A percentile compares a stretch with the other conserved stretches of the same genome.
Evolutionary conservation across 2,797 vertebrate genomes (phyloP).

Genomic region (Heliangelus exortis): DNA sequence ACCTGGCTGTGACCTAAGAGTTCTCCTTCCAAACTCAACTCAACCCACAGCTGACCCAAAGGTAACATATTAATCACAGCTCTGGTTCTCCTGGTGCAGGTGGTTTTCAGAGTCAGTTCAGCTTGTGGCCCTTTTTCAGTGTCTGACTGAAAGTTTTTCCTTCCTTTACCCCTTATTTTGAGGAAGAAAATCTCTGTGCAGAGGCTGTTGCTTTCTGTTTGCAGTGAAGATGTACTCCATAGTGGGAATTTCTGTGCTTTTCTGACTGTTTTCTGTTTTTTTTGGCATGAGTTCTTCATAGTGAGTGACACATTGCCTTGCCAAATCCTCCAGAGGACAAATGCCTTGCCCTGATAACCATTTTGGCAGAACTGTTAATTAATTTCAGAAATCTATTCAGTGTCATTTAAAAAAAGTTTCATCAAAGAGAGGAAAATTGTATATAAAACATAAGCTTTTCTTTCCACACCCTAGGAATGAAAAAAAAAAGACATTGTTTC

Average conservation of each 20-base stretch:
- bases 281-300: background rate
- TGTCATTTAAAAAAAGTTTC: background rate
- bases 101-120: background rate
- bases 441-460: background rate
- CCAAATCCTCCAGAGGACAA: background rate
- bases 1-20: background rate
- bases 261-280: background rate
- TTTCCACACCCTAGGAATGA: background rate
- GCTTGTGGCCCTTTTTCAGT: background rate
- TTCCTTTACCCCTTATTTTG: background rate
- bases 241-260: slow-evolving; percentile 5
- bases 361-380: background rate
- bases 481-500: background rate
- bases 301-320: background rate
- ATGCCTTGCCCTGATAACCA: background rate
- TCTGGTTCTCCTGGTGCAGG: background rate
- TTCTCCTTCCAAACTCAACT: background rate
- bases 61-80: background rate
- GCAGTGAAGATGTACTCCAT: background rate
- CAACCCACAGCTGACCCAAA: background rate
- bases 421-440: background rate
- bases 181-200: background rate
- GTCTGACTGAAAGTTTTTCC: background rate
- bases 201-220: background rate
- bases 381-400: background rate